These are phyloP conservation scores for Gastrophryne carolinensis DNA, from an alignment of 2,797 vertebrate species.

Conservation along the genomic window DNA sequence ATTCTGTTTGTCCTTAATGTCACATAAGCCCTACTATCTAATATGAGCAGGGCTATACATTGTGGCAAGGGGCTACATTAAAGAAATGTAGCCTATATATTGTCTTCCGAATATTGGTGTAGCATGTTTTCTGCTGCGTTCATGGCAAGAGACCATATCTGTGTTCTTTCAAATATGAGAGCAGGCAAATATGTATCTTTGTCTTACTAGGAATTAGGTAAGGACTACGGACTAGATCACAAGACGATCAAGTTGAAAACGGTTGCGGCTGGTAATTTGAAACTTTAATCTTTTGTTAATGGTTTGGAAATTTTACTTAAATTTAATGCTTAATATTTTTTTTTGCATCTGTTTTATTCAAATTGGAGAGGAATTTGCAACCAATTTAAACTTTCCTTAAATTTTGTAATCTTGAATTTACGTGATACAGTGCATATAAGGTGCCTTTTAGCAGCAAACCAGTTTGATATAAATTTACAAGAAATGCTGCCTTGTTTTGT, in stretches of 20 bases:
- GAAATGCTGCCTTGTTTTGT: not conserved
- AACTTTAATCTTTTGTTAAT: slow-evolving; percentile 8
- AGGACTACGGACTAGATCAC: slow-evolving; percentile 14
- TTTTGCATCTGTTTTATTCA: not conserved
- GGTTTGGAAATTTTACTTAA: not conserved
- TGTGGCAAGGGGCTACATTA: too few relatives aligned
- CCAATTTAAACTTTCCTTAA: too few relatives aligned
- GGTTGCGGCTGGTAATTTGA: slow-evolving; percentile 17
- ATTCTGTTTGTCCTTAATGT: too few relatives aligned
- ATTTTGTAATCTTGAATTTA: too few relatives aligned
- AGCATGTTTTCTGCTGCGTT: not conserved
- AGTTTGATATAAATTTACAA: not conserved
- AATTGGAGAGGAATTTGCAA: too few relatives aligned
- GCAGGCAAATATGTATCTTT: slow-evolving; percentile 29
- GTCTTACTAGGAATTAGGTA: slow-evolving; percentile 20
- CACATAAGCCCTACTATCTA: not conserved
- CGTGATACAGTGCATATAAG: not conserved
- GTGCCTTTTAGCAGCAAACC: too few relatives aligned
- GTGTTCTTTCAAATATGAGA: not conserved
- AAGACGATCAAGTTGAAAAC: not conserved
- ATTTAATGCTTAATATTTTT: not conserved
- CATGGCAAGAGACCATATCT: not conserved
- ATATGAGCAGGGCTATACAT: too few relatives aligned
- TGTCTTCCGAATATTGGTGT: too few relatives aligned
- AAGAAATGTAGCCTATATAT: too few relatives aligned